phyloP scores from a whole-genome alignment of 1,140 invertebrate species.

The Solenopsis fugax region DNA sequence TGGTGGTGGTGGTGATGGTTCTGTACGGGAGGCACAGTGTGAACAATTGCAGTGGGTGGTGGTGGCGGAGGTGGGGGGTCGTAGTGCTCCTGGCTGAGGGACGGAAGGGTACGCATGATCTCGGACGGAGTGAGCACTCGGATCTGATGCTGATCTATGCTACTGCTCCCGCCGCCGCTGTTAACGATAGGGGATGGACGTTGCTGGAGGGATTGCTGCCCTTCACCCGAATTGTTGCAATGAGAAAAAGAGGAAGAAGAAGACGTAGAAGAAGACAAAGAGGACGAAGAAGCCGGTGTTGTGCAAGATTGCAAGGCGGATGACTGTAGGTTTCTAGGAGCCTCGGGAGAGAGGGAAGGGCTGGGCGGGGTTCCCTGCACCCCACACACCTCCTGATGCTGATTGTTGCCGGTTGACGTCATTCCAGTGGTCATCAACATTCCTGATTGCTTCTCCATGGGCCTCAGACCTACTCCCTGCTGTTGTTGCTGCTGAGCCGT shows the following conservation, averaged over 20 bases:
- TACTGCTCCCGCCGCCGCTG: conserved; percentile 64
- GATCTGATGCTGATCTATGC: conserved; percentile 90
- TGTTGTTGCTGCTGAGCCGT: conserved; percentile 59
- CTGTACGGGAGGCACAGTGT: conserved; percentile 82
- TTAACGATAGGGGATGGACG: conserved; percentile 54
- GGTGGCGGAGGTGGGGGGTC: conserved; percentile 87
- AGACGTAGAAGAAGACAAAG: conserved; percentile 56
- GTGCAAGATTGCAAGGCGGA: conserved; percentile 78
- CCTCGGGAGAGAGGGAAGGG: conserved; percentile 82
- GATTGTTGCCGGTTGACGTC: conserved; percentile 76
- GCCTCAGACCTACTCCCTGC: conserved; percentile 36
- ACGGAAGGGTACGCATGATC: conserved; percentile 95
- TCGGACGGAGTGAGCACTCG: conserved; percentile 94
- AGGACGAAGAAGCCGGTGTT: conserved; percentile 77
- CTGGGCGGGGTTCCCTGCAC: conserved; percentile 84
- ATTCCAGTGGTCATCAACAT: conserved; percentile 64
- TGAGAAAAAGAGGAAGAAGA: conserved; percentile 74
- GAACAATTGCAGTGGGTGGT: conserved; percentile 86
- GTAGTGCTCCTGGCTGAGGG: conserved; percentile 91
- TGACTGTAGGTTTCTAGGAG: conserved; percentile 80
- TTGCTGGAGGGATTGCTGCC: conserved; percentile 79
- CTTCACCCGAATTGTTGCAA: conserved; percentile 82
- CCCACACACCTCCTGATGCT: conserved; percentile 87
- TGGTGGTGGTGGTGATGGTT: conserved; percentile 56
- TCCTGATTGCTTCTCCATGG: conserved; percentile 43